phyloP scores from a whole-genome alignment of 2,888 invertebrate genomes.

The Malthinus flaveolus region DNA sequence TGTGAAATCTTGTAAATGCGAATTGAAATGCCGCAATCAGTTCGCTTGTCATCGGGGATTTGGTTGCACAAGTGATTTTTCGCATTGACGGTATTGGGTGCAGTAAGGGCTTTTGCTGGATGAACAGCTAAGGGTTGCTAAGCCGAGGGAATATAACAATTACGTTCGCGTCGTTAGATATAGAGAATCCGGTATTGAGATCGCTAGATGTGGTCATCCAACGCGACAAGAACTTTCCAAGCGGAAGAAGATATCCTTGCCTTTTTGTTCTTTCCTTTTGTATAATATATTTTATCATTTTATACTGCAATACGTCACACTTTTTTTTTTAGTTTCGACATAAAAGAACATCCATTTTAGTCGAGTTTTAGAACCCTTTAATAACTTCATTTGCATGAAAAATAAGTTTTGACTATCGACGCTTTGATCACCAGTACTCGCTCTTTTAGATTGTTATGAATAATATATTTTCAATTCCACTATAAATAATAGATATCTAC shows the following conservation, averaged over 20 bases:
- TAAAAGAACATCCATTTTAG: not conserved
- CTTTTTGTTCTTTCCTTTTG: constrained; percentile 19
- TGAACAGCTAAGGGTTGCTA: constrained; percentile 30
- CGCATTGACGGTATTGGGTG: constrained; percentile 37
- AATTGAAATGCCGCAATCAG: constrained; percentile 54
- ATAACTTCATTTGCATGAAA: too few relatives aligned
- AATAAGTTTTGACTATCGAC: too few relatives aligned
- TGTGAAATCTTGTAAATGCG: constrained; percentile 49
- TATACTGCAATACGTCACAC: constrained; percentile 4
- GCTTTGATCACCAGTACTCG: too few relatives aligned
- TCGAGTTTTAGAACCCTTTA: too few relatives aligned
- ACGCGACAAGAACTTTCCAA: constrained; percentile 35
- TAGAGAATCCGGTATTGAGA: constrained; percentile 52
- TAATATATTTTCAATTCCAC: too few relatives aligned
- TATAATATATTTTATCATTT: not conserved
- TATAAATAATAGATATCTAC: too few relatives aligned
- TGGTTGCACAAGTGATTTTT: constrained; percentile 46
- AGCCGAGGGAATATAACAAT: constrained; percentile 51
- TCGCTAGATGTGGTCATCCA: constrained; percentile 44
- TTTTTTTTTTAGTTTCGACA: not conserved
- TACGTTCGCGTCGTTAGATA: constrained; percentile 55
- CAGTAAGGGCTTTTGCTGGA: constrained; percentile 35
- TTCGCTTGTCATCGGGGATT: constrained; percentile 44
- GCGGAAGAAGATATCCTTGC: constrained; percentile 15
- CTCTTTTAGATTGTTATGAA: too few relatives aligned